Evolutionary conservation across 2,888 invertebrate genomes (phyloP), one percentile per base, ranked within the genome.

Genomic region (Mantis religiosa): DNA sequence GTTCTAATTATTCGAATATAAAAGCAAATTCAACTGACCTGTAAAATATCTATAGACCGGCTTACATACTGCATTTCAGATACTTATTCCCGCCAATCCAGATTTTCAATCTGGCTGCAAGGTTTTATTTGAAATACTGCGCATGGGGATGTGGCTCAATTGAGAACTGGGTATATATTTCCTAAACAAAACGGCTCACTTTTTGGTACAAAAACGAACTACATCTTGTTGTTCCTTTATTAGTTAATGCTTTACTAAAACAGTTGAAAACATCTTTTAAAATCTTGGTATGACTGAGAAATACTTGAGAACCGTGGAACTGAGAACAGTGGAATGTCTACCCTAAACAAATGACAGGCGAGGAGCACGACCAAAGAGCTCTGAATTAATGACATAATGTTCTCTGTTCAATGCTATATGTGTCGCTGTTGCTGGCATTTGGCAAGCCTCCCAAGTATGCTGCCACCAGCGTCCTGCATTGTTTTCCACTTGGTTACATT

Each of bases 401-500:
- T 41, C 12, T 41, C 12, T 41, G 12, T 41, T 20, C 54, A 71
- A 8, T 20, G 54, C 1, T 3, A 3, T 71, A 20, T 71, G 25
- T 15, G 54, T 71, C 54, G 25, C 54, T 71, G 54, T 71, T 71
- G 54, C 54, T 71, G 54, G 54, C 54, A 71, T 71, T 71, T 71
- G 54, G 54, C 54, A 25, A 71, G 54, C 85, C 85, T 85, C 47
- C 85, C 85, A 85, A 54, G 54, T 54, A 54, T 54, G 47, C 85
- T 41, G 47, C 85, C 47, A 34, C 25, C 47, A 71, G 54, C 15
- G 85, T 47, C 54, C 47, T 85, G 71, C 71, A 86, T 86, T 86
- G 71, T 86, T 81, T 86, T 86, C 86, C 86, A 86, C 86, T 86
- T 86, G 86, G 86, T 28, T 86, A 71, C 81, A 86, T 86, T 86